These are phyloP conservation scores for Cheilosia pagana DNA, from an alignment of 2,888 invertebrate species.

Conservation along the genomic window DNA sequence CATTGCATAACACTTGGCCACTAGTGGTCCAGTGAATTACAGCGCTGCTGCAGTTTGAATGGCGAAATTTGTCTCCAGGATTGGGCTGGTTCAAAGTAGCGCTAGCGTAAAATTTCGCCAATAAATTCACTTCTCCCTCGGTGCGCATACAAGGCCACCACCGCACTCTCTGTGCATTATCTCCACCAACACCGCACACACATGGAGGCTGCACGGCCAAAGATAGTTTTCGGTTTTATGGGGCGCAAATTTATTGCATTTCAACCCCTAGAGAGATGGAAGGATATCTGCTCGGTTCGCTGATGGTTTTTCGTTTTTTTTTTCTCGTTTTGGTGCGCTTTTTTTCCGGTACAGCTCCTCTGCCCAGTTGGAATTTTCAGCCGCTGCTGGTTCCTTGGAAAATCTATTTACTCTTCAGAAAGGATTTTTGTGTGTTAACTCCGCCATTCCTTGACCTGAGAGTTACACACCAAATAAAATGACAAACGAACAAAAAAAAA, in stretches of 20 bases:
- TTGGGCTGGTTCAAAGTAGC: slow-evolving; percentile 45
- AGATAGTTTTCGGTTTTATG: slow-evolving; percentile 80
- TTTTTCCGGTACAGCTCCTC: slow-evolving; percentile 26
- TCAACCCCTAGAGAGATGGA: slow-evolving; percentile 71
- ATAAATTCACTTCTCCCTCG: slow-evolving; percentile 75
- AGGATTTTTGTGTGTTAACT: slow-evolving; percentile 70
- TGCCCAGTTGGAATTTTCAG: slow-evolving; percentile 64
- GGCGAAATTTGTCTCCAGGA: slow-evolving; percentile 49
- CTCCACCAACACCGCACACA: slow-evolving; percentile 61
- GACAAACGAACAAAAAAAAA: slow-evolving; percentile 4
- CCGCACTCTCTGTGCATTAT: slow-evolving; percentile 4
- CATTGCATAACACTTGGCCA: slow-evolving; percentile 68
- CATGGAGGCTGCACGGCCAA: slow-evolving; percentile 44
- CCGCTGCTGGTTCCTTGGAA: slow-evolving; percentile 38
- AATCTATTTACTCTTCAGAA: slow-evolving; percentile 67
- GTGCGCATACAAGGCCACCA: slow-evolving; percentile 68
- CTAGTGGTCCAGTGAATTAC: slow-evolving; percentile 64
- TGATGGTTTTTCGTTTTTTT: slow-evolving; percentile 40
- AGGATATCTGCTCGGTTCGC: slow-evolving; percentile 55
- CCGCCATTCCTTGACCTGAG: slow-evolving; percentile 68
- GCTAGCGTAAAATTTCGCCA: slow-evolving; percentile 76
- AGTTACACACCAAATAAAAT: slow-evolving; percentile 36
- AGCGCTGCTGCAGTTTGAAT: slow-evolving; percentile 42
- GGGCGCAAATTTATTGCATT: slow-evolving; percentile 82
- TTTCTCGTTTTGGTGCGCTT: slow-evolving; percentile 23